Evolutionary conservation across 2,888 invertebrate species (phyloP), one percentile per base, ranked within the genome.

Genomic region (Crepidodera aurea): DNA sequence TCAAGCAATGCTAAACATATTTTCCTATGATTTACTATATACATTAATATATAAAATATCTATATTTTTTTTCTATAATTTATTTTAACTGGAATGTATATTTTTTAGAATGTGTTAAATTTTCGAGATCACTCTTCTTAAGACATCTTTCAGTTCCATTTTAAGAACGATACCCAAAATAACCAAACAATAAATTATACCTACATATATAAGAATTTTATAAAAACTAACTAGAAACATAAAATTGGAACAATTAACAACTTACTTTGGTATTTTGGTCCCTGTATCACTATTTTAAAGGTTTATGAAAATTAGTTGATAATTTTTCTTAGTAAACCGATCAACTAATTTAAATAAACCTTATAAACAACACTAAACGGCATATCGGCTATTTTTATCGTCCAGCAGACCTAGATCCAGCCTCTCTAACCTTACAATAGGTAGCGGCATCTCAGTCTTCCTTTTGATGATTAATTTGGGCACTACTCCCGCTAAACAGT

Each of bases 401-500:
- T 70, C 51, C 4, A 71, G 59, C 6, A 72, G 65, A 7, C 66
- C 68, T 16, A 70, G 65, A 58, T 72, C 68, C 18, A 73, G 67
- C 62, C 76, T 64, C 56, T 77, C 74, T 25, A 77, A 63, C 57
- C 68, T 70, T n/a, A 77, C 77, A 19, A 77, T 67, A 4, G 76
- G 75, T 56, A 75, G 69, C 0, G 74, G 70, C 56, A 71, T 68
- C 58, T 73, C 71, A n/a, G 68, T 69, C 51, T 73, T 76, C 27
- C 77, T 66, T 62, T 77, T 77, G 51, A 77, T 73, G 42, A 77
- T 76, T 27, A 77, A 68, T 64, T 77, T 77, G 8, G 76, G 77
- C 58, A 75, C 72, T 4, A 75, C 76, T 19, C 72, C 71, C 6
- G 71, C 70, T 22, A 65, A 51, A 56, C 68, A 66, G 60, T 73